Percentiles rank a stretch among this genome's conserved stretches.
phyloP scores from a whole-genome alignment of 2,113 vertebrate genomes.

The Apteryx mantelli region DNA sequence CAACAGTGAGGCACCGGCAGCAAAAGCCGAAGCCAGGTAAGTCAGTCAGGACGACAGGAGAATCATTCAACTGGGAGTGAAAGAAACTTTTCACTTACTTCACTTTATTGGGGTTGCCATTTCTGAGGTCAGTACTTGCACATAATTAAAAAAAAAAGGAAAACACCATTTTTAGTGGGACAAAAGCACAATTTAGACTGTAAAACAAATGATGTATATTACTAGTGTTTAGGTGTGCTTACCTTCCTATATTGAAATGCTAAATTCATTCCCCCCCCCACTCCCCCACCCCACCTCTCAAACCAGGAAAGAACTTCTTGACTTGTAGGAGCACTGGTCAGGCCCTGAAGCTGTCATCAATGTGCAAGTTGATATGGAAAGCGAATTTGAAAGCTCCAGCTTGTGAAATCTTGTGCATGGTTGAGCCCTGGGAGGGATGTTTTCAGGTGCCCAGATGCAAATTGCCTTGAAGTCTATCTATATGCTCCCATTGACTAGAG shows the following conservation, averaged over 20 bases:
- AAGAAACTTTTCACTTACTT: neutral
- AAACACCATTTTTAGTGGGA: neutral
- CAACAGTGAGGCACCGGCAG: neutral
- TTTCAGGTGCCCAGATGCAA: neutral
- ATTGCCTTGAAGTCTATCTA: neutral
- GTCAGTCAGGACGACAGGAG: fast-evolving
- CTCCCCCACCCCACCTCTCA: neutral
- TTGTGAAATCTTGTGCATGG: neutral
- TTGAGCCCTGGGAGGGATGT: fast-evolving
- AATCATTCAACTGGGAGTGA: fast-evolving
- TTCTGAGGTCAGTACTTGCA: neutral
- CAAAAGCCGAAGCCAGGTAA: neutral
- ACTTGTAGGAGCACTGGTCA: neutral
- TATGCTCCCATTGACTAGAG: neutral
- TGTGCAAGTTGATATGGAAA: neutral
- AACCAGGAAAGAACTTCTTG: neutral
- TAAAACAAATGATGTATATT: neutral
- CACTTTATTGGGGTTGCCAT: neutral
- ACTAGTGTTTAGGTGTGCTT: neutral
- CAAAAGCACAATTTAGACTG: neutral
- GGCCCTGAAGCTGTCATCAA: neutral
- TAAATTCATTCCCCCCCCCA: neutral
- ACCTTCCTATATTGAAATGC: neutral
- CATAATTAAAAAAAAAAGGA: neutral
- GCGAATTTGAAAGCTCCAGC: neutral